Base-by-base conservation (phyloP, 2,888 invertebrate genomes). In the Ichneumoninae sp. region DNA sequence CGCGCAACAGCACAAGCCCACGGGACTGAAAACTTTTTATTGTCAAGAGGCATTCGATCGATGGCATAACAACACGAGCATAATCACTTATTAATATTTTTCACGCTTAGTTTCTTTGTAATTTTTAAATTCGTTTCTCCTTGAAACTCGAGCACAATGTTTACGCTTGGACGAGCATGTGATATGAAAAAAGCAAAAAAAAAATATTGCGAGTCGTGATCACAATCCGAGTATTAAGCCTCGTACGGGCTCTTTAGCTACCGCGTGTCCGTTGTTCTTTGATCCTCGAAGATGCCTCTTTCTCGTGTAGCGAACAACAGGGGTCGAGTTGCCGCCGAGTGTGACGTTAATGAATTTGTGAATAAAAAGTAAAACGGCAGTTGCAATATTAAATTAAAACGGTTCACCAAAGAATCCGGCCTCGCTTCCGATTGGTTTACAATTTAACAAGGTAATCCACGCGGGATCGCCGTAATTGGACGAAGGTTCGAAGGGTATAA, bases 91-190 rank as follows among this genome's bases (percentile, higher is more conserved):
- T n/a, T 40, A 6, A 71, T 69, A 3, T 69, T 33, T 54, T 33
- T 54, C 33, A 74, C 50, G 26, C 50, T 69, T 52, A 40, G 72
- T 66, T 72, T 44, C 52, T 40, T 10, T 75, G 40, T 40, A 62
- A 22, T 50, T 68, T 57, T 33, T 60, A 4, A 52, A 13, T 57
- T 6, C 30, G 30, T 47, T 74, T 69, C 52, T 74, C 72, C 47
- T 80, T 74, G 79, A 82, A 75, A 69, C 75, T 84, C 62, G 70
- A 84, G 84, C 84, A 84, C 84, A 84, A 84, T 75, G 30, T 84
- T 50, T 79, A 82, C 72, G 84, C 79, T 75, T 84, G 71, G 70
- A 72, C 62, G 65, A 80, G 71, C 71, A 80, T 86, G 86, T 86
- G 82, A 86, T 85, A 85, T 60, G 40, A 75, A 75, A 70, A 69